A percentile compares a stretch with the other conserved stretches of the same genome.
Conservation (phyloP, 2,797 vertebrate genomes). For the Characodon lateralis region DNA sequence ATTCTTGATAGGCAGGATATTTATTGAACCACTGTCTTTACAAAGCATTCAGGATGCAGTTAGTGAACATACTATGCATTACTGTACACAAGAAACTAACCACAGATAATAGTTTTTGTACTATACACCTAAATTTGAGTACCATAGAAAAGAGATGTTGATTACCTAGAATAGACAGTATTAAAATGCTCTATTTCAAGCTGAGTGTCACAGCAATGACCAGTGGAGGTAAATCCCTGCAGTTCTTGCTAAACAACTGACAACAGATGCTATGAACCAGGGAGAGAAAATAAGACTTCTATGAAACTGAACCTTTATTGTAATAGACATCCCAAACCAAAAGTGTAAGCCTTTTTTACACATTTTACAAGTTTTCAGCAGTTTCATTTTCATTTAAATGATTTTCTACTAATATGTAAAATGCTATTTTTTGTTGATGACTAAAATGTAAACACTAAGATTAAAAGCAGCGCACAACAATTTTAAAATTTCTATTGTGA, state of each 20-base stretch:
- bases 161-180: no score
- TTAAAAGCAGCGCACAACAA: neutral
- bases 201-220: no score
- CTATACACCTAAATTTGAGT: no score
- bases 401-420: neutral
- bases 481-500: no score
- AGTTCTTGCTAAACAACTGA: neutral
- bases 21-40: neutral
- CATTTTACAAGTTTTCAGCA: neutral
- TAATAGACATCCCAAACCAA: neutral
- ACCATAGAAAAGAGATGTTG: no score
- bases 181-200: no score
- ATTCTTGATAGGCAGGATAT: neutral
- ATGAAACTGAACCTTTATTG: neutral
- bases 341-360: neutral
- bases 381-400: neutral
- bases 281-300: neutral
- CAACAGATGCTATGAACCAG: neutral
- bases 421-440: neutral
- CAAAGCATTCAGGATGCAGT: neutral
- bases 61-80: neutral
- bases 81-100: neutral
- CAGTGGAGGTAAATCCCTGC: neutral
- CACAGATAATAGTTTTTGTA: neutral
- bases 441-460: neutral